A percentile compares a stretch with the other conserved stretches of the same genome.
These are phyloP conservation scores for Tylochromis polylepis DNA, from an alignment of 2,113 vertebrate species.

Conservation along the genomic window DNA sequence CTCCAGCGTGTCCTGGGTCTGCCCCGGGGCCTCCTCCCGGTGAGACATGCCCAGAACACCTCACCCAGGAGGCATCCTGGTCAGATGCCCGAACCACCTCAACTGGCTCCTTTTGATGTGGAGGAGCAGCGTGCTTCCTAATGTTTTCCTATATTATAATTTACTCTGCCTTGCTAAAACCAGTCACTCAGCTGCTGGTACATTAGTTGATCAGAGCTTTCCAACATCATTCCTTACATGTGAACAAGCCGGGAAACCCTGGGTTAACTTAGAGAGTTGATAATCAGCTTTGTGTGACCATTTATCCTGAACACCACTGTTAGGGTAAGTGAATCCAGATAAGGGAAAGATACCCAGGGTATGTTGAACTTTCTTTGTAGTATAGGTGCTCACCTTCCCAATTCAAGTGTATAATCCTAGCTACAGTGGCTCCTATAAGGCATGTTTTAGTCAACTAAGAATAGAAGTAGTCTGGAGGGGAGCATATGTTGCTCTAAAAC, in stretches of 20 bases:
- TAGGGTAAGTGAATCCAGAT: not conserved
- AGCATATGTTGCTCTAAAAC: not conserved
- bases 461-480: not conserved
- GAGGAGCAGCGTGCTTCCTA: too few species aligned
- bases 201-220: not conserved
- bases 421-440: not conserved
- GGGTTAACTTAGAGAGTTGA: too few species aligned
- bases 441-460: not conserved
- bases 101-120: too few species aligned
- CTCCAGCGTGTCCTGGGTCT: too few species aligned
- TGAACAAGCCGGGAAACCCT: not conserved
- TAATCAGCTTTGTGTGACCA: not conserved
- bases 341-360: not conserved
- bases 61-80: too few species aligned
- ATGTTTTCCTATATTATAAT: not conserved
- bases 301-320: fast-evolving
- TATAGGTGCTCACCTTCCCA: not conserved
- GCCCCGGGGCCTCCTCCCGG: too few species aligned
- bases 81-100: too few species aligned
- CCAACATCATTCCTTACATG: not conserved
- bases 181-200: not conserved
- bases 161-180: not conserved
- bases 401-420: not conserved
- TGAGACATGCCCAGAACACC: too few species aligned
- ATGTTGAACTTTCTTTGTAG: not conserved